Conservation (phyloP, 2,797 vertebrate species). For the Choloepus didactylus region DNA sequence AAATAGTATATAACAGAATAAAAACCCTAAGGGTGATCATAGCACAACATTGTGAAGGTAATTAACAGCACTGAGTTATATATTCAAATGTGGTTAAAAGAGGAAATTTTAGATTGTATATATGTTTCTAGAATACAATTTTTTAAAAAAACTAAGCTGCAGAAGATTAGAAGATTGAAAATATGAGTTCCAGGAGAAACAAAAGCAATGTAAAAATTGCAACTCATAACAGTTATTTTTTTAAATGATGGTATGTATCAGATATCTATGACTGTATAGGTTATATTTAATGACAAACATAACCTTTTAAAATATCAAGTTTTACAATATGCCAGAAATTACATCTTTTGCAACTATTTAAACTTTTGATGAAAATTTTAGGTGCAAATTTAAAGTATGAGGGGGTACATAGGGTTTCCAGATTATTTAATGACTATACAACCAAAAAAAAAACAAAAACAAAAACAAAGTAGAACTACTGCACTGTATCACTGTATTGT, state of each 20-base stretch:
- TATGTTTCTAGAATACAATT: too few species aligned
- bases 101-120: too few species aligned
- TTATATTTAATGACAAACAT: background rate
- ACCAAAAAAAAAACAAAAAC: background rate
- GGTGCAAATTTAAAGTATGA: background rate
- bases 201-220: background rate
- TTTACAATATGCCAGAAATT: slow-evolving; percentile 14
- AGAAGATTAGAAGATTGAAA: background rate
- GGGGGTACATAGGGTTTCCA: background rate
- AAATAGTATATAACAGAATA: background rate
- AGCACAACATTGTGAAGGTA: too few species aligned
- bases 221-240: background rate
- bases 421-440: background rate
- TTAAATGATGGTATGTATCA: background rate
- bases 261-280: background rate
- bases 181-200: background rate
- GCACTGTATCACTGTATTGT: background rate
- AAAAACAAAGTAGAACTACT: background rate
- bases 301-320: background rate
- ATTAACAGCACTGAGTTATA: too few species aligned
- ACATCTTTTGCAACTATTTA: background rate
- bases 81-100: too few species aligned
- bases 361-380: background rate
- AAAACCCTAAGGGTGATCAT: background rate
- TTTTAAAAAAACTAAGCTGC: too few species aligned